Evolutionary conservation across 2,797 vertebrate species (phyloP).

Genomic region (Channallabes apus): DNA sequence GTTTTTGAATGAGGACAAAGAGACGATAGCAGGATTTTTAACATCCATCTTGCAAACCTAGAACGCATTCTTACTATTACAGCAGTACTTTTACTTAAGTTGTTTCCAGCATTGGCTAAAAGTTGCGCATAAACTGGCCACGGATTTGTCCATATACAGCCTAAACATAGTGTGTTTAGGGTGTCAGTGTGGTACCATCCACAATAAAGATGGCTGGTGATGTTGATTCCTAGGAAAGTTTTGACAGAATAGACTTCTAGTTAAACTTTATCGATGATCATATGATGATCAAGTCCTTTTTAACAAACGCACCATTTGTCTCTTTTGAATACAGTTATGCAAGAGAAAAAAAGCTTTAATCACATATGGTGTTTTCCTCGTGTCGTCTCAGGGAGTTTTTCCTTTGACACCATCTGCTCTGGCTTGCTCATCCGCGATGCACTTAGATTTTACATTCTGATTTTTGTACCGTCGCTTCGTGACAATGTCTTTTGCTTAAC

Average conservation of each 20-base stretch:
- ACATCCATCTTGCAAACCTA: too few species aligned
- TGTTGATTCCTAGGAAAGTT: neutral
- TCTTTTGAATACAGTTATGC: neutral
- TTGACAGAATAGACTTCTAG: neutral
- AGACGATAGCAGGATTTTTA: too few species aligned
- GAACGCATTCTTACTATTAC: too few species aligned
- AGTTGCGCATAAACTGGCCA: neutral
- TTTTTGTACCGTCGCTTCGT: neutral
- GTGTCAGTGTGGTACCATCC: neutral
- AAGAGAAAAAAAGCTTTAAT: neutral
- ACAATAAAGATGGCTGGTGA: neutral
- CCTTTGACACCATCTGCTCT: neutral
- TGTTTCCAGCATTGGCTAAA: neutral
- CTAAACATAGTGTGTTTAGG: neutral
- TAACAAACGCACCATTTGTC: neutral
- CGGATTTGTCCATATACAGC: neutral
- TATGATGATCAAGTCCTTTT: neutral
- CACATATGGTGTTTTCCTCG: neutral
- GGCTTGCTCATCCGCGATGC: neutral
- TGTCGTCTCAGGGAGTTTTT: neutral
- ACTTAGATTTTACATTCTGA: neutral
- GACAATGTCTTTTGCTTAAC: neutral
- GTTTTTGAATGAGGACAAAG: too few species aligned
- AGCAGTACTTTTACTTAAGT: neutral
- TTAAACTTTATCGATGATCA: neutral